Evolutionary conservation across 1,140 invertebrate species (phyloP).

Genomic region (Saxidomus purpurata): DNA sequence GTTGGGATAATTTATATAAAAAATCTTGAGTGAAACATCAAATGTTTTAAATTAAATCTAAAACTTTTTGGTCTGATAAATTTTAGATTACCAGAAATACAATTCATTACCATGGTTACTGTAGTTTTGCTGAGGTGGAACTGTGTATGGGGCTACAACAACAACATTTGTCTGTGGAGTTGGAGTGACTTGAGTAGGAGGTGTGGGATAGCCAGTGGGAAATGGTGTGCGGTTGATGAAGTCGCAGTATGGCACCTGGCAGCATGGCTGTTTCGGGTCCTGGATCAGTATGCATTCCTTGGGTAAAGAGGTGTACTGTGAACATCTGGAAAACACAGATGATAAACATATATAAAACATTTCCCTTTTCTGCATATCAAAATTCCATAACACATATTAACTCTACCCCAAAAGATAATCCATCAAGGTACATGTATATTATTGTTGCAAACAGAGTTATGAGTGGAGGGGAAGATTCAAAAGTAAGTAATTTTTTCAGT

Average conservation of each 20-base stretch:
- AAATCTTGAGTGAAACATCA: no score
- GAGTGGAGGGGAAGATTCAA: no score
- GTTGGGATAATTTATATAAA: no score
- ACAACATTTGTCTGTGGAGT: constrained; percentile 43
- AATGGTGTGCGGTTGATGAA: constrained; percentile 60
- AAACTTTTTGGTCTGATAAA: no score
- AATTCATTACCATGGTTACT: constrained; percentile 42
- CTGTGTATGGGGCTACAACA: constrained; percentile 62
- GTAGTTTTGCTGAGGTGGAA: constrained; percentile 61
- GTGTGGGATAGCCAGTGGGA: constrained; percentile 56
- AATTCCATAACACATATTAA: no score
- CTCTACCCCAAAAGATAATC: no score
- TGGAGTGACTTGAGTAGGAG: constrained; percentile 10
- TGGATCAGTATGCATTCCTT: constrained; percentile 54
- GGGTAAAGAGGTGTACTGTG: constrained; percentile 52
- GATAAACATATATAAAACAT: not conserved
- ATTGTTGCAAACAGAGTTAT: no score
- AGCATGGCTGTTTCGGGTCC: constrained; percentile 62
- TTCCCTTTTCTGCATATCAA: no score
- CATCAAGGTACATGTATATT: no score
- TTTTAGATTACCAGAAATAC: no score
- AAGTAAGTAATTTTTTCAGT: no score
- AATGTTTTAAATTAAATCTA: no score
- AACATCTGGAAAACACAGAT: constrained; percentile 59
- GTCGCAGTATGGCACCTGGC: constrained; percentile 65